Base-by-base conservation (phyloP, 2,888 invertebrate species). In the Bimastos eiseni region DNA sequence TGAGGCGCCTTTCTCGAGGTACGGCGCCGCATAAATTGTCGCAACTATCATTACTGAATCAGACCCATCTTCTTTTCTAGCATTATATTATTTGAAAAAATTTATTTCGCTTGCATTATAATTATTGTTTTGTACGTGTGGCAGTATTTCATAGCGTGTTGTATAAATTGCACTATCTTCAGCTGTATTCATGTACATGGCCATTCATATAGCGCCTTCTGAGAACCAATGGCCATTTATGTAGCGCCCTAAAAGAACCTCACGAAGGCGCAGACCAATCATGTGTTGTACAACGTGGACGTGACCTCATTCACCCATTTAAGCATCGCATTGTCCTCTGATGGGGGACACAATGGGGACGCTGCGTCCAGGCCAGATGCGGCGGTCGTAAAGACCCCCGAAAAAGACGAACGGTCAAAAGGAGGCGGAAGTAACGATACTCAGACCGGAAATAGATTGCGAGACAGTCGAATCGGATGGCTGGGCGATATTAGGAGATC, bases 401-500 rank as follows among this genome's bases (percentile, higher is more conserved):
- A 41, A 41, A 41, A 13, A 11, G 41, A 4, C 49, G 70, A 30
- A 70, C n/a, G 70, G 70, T 70, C n/a, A 41, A 41, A 0, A 70
- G 70, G 11, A 70, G 70, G 70, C 30, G n/a, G 3, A n/a, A 70
- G 70, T n/a, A 3, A 8, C n/a, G 1, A n/a, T 8, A 17, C 0
- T 0, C n/a, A n/a, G 70, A 70, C 70, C 70, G n/a, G 70, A 70
- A n/a, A 70, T 70, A 70, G 70, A n/a, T 70, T 70, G 70, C 70
- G n/a, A 70, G 70, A 8, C n/a, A 13, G 70, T 70, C 70, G 70
- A 70, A 70, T 8, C 11, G 70, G n/a, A 70, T 55, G 5, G 55
- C 55, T 55, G 55, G 30, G 55, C 55, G 84, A 84, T 86, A 86
- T 86, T 86, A 86, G 86, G 37, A n/a, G 24, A 33, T 37, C 86